Evolutionary conservation across 2,113 vertebrate genomes (phyloP).

Genomic region (Lagopus leucura): DNA sequence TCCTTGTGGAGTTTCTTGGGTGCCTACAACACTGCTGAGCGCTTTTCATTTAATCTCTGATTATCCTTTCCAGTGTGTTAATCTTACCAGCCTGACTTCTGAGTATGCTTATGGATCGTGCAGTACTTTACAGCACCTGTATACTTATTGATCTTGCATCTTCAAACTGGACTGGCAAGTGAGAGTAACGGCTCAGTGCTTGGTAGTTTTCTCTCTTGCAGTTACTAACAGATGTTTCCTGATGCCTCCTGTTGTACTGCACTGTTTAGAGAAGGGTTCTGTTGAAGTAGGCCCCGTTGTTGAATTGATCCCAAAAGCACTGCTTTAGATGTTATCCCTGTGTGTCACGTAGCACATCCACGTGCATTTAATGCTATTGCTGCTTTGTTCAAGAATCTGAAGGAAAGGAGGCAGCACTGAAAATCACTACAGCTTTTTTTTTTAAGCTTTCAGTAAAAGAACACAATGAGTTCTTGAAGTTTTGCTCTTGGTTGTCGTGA

Average conservation of each 20-base stretch:
- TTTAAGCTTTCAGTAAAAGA: neutral
- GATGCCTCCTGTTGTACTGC: neutral
- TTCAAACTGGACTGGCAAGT: neutral
- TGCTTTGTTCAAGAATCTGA: neutral
- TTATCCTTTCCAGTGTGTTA: no score
- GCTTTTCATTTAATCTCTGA: no score
- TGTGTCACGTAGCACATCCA: neutral
- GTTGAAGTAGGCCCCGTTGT: neutral
- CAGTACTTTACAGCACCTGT: no score
- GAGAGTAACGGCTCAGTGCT: neutral
- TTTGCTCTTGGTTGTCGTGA: neutral
- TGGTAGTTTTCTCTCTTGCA: neutral
- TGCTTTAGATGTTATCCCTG: neutral
- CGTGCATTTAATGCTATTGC: neutral
- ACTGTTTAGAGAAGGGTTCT: neutral
- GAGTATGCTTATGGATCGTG: no score
- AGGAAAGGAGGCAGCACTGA: neutral
- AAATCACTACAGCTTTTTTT: neutral
- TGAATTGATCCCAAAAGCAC: neutral
- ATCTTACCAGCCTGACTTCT: no score
- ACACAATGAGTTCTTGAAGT: neutral
- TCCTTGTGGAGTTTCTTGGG: no score
- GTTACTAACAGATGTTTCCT: neutral
- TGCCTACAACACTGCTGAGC: no score
- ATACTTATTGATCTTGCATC: neutral